A percentile compares a stretch with the other conserved stretches of the same genome.
Evolutionary conservation across 2,888 invertebrate genomes (phyloP).

Genomic region (Tetheella fluctuosa): DNA sequence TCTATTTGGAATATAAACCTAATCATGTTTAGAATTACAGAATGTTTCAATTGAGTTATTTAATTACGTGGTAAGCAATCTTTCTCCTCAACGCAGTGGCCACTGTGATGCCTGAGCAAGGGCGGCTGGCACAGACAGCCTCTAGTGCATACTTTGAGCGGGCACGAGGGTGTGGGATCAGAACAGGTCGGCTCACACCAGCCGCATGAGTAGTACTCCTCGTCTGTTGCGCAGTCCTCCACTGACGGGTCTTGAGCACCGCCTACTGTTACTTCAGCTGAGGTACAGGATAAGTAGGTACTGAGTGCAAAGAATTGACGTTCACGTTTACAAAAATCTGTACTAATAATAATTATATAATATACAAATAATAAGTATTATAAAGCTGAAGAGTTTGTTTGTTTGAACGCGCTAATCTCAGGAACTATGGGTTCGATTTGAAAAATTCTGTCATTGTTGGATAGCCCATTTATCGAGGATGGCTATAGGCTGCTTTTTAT

Average conservation of each 20-base stretch:
- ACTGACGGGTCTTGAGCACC: slow-evolving; percentile 43
- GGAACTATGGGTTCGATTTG: too few relatives aligned
- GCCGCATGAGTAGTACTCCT: slow-evolving; percentile 66
- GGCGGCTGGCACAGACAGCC: slow-evolving; percentile 70
- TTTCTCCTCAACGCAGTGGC: slow-evolving; percentile 55
- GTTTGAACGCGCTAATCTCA: too few relatives aligned
- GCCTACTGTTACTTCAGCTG: slow-evolving; percentile 40
- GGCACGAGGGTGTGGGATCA: slow-evolving; percentile 53
- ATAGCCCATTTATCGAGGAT: too few relatives aligned
- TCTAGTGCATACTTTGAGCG: slow-evolving; percentile 51
- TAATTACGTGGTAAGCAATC: slow-evolving; percentile 57
- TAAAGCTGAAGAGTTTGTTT: too few relatives aligned
- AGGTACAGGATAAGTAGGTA: not conserved
- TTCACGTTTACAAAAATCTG: too few relatives aligned
- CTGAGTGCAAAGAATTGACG: not conserved
- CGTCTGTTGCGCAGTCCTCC: slow-evolving; percentile 65
- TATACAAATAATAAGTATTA: too few relatives aligned
- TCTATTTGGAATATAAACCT: too few relatives aligned
- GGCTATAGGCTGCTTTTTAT: too few relatives aligned
- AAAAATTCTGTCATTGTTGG: too few relatives aligned
- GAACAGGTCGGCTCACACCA: slow-evolving; percentile 72
- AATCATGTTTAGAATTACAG: too few relatives aligned
- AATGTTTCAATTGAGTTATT: too few relatives aligned
- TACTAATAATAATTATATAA: too few relatives aligned
- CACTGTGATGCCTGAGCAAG: slow-evolving; percentile 60